These are phyloP conservation scores for Pyrochroa serraticornis DNA, from an alignment of 2,888 invertebrate species.

Conservation along the genomic window DNA sequence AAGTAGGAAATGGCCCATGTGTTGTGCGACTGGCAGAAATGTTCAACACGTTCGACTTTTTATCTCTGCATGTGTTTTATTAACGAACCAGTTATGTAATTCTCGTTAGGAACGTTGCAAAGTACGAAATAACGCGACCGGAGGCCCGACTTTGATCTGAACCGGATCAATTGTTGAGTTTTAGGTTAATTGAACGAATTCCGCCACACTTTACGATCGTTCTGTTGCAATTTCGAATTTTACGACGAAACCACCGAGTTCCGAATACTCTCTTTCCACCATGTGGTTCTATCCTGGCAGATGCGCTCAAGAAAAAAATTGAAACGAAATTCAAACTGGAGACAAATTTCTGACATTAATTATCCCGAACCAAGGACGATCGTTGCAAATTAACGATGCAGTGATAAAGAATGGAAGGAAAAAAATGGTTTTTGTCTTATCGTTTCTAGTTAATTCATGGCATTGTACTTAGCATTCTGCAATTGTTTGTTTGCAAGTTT, in stretches of 20 bases:
- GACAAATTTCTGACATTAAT: too few species aligned
- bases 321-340: too few species aligned
- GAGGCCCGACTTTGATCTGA: constrained; percentile 12
- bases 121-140: constrained; percentile 5
- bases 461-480: too few species aligned
- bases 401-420: neutral
- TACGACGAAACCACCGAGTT: too few species aligned
- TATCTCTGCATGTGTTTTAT: constrained; percentile 25
- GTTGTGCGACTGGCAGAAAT: constrained; percentile 47
- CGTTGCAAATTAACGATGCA: neutral
- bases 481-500: too few species aligned
- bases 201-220: constrained; percentile 3
- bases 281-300: too few species aligned
- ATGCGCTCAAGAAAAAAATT: too few species aligned
- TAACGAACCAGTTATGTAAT: constrained; percentile 24
- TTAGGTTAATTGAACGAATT: constrained; percentile 7
- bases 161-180: constrained; percentile 22
- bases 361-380: neutral
- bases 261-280: too few species aligned
- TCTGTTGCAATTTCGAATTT: neutral
- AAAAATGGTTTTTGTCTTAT: too few species aligned
- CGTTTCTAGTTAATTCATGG: too few species aligned
- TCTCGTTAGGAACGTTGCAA: constrained; percentile 19
- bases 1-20: constrained; percentile 48
- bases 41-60: constrained; percentile 28